Conservation (phyloP, 2,797 vertebrate genomes). For the Pipistrellus pygmaeus region DNA sequence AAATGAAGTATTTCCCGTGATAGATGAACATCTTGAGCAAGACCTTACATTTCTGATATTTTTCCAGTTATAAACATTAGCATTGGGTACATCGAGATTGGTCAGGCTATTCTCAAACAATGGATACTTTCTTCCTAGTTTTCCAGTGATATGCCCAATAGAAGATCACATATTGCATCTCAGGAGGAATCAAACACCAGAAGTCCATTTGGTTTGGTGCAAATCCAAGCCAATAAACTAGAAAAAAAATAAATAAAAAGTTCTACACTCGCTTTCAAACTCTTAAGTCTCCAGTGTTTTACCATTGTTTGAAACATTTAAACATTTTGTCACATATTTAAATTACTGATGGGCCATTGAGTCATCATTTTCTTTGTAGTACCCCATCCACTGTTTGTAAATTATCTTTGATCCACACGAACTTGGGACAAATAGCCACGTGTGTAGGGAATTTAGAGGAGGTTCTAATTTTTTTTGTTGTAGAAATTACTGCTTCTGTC, state of each 20-base stretch:
- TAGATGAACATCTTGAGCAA: constrained; percentile 57
- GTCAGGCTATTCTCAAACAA: background rate
- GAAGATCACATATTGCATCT: background rate
- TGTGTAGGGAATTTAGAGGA: background rate
- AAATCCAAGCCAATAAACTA: constrained; percentile 50
- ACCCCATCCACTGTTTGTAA: constrained; percentile 34
- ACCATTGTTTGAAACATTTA: constrained; percentile 56
- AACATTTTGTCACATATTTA: constrained; percentile 63
- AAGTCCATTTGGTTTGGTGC: background rate
- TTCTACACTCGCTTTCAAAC: background rate
- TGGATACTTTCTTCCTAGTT: background rate
- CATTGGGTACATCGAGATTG: background rate
- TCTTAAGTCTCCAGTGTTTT: constrained; percentile 11
- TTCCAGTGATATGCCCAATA: background rate
- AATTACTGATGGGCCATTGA: constrained; percentile 51
- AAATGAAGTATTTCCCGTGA: constrained; percentile 38
- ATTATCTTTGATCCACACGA: background rate
- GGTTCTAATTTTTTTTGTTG: constrained; percentile 26
- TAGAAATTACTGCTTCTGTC: constrained; percentile 16
- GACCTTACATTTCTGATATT: constrained; percentile 47
- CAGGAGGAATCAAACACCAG: background rate
- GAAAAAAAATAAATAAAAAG: background rate
- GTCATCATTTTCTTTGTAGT: constrained; percentile 60
- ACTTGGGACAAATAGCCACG: background rate
- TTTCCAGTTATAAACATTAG: constrained; percentile 39